phyloP scores from a whole-genome alignment of 1,140 invertebrate species.

The Paraescarpia echinospica region DNA sequence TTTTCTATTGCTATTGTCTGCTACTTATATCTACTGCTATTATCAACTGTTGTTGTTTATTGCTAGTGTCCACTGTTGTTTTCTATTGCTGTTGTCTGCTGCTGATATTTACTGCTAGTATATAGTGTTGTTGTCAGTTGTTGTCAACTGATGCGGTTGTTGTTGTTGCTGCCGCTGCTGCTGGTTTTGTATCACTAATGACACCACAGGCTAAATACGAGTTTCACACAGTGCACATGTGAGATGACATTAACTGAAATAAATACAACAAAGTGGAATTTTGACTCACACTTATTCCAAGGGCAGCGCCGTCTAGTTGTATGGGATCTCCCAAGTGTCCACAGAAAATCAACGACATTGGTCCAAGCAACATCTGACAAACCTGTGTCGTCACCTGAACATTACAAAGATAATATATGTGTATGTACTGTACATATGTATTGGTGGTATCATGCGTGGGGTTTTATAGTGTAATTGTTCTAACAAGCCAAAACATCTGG shows the following conservation, averaged over 20 bases:
- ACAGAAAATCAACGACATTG: conserved; percentile 26
- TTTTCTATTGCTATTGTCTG: too few species aligned
- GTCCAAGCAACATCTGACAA: conserved; percentile 24
- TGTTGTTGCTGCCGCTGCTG: not conserved
- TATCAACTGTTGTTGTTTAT: too few species aligned
- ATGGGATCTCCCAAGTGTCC: conserved; percentile 25
- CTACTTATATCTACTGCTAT: too few species aligned
- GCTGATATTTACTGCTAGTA: too few species aligned
- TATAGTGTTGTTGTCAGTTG: too few species aligned
- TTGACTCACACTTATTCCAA: conserved; percentile 26
- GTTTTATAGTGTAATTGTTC: not conserved
- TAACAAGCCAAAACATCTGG: not conserved
- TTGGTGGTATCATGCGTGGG: not conserved
- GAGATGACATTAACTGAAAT: not conserved
- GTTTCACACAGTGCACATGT: not conserved
- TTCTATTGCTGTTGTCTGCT: too few species aligned
- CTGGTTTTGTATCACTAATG: not conserved
- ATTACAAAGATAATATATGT: not conserved
- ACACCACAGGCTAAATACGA: not conserved
- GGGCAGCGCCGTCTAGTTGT: conserved; percentile 25
- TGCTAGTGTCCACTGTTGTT: too few species aligned
- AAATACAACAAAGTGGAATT: not conserved
- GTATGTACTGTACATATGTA: not conserved
- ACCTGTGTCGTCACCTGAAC: conserved; percentile 22
- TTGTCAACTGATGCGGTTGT: too few species aligned